Evolutionary conservation across 2,113 vertebrate genomes (phyloP).

Genomic region (Porphyrio hochstetteri): DNA sequence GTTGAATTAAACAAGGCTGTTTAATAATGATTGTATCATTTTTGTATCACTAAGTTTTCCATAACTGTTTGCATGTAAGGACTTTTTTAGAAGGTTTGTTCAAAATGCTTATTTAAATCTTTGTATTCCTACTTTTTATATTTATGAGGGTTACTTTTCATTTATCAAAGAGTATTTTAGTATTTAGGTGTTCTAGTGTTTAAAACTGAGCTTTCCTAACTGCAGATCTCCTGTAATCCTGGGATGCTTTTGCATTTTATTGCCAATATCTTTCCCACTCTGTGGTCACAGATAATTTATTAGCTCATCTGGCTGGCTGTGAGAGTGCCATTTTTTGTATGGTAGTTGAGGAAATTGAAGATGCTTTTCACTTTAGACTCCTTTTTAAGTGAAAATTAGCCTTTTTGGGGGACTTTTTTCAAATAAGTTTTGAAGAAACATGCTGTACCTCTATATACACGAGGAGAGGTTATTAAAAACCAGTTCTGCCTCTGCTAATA

Average conservation of each 20-base stretch:
- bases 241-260: neutral
- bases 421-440: neutral
- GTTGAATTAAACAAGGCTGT: neutral
- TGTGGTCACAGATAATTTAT: neutral
- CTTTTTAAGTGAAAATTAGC: neutral
- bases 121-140: neutral
- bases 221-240: neutral
- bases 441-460: rapidly evolving
- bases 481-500: neutral
- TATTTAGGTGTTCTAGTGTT: neutral
- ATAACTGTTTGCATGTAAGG: neutral
- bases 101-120: neutral
- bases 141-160: neutral
- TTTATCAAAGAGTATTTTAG: neutral
- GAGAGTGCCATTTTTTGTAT: neutral
- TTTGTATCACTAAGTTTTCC: neutral
- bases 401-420: neutral
- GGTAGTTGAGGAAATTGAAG: neutral
- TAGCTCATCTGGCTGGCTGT: neutral
- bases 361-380: neutral
- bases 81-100: neutral
- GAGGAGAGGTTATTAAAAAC: neutral
- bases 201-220: neutral
- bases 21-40: neutral
- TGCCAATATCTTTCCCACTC: neutral